phyloP scores from a whole-genome alignment of 2,113 vertebrate species.

The Calcarius ornatus region DNA sequence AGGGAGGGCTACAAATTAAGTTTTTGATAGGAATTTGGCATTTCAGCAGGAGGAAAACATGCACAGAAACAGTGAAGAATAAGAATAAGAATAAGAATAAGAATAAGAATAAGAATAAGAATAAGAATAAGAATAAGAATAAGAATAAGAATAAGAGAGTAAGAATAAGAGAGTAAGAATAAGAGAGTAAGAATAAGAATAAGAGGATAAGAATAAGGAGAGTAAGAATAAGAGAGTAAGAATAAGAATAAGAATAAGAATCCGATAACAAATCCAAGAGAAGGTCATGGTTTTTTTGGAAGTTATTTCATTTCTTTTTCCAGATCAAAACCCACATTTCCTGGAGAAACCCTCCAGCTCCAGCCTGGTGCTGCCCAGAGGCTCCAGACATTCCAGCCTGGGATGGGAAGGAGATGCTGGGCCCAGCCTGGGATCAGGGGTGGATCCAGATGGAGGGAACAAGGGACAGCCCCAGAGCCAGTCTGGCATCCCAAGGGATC shows the following conservation, averaged over 20 bases:
- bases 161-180: background rate
- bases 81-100: background rate
- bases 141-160: background rate
- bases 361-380: background rate
- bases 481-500: background rate
- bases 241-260: background rate
- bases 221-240: no score
- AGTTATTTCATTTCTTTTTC: background rate
- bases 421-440: background rate
- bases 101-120: background rate
- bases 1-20: background rate
- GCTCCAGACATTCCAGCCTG: background rate
- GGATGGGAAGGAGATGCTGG: background rate
- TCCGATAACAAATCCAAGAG: background rate
- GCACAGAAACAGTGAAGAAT: rapidly evolving
- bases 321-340: background rate
- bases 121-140: background rate
- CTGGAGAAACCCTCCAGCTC: background rate
- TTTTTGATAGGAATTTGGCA: background rate
- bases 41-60: background rate
- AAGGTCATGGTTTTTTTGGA: background rate
- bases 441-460: background rate
- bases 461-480: background rate
- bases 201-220: background rate
- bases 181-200: no score